These are phyloP conservation scores for Plusia festucae DNA, from an alignment of 2,888 invertebrate genomes.

Conservation along the genomic window DNA sequence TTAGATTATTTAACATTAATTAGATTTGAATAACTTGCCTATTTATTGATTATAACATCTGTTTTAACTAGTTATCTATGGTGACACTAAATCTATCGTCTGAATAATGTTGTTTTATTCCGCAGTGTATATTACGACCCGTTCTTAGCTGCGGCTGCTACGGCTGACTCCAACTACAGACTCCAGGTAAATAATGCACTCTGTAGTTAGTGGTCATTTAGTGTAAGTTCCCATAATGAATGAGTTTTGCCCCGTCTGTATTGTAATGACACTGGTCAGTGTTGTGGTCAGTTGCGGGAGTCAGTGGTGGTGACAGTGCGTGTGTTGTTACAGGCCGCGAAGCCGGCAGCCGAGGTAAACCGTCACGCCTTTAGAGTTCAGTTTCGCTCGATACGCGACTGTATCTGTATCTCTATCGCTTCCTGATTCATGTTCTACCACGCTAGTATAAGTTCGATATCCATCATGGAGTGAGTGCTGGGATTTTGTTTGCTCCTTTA, in stretches of 20 bases:
- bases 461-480: slow-evolving; percentile 87
- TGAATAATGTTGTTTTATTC: slow-evolving; percentile 70
- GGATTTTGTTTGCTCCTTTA: slow-evolving; percentile 87
- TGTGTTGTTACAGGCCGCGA: slow-evolving; percentile 92
- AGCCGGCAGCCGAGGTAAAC: slow-evolving; percentile 92
- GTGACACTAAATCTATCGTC: slow-evolving; percentile 14
- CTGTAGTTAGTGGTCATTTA: slow-evolving; percentile 10
- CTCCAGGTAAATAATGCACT: slow-evolving; percentile 92
- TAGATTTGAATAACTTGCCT: not conserved
- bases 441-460: slow-evolving; percentile 82
- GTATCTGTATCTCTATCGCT: slow-evolving; percentile 85
- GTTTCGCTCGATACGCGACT: slow-evolving; percentile 75
- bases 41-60: not conserved
- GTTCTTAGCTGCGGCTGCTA: slow-evolving; percentile 96
- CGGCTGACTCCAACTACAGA: slow-evolving; percentile 96
- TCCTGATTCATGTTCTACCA: slow-evolving; percentile 85
- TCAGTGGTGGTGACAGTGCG: slow-evolving; percentile 77
- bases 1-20: slow-evolving; percentile 14
- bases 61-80: not conserved
- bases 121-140: slow-evolving; percentile 98
- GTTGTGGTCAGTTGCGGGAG: slow-evolving; percentile 26
- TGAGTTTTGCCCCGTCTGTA: slow-evolving; percentile 27
- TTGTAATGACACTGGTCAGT: slow-evolving; percentile 28
- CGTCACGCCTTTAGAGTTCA: slow-evolving; percentile 74
- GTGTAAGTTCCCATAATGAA: slow-evolving; percentile 22